Evolutionary conservation across 2,797 vertebrate genomes (phyloP).

Genomic region (Anableps anableps): DNA sequence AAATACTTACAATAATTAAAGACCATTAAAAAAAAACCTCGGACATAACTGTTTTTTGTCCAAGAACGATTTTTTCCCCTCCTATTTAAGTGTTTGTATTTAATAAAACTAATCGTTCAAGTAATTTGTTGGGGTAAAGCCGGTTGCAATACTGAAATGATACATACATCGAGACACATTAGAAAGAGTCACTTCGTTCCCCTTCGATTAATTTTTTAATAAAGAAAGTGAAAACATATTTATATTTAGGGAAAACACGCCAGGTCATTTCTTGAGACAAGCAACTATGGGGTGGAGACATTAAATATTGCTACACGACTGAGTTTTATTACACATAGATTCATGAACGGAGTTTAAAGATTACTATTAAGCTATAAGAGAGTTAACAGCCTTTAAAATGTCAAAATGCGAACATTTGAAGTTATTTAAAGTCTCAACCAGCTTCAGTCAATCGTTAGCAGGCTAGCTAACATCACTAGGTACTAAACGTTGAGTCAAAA

Average conservation of each 20-base stretch:
- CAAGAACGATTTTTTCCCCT: neutral
- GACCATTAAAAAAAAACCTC: neutral
- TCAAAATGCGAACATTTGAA: neutral
- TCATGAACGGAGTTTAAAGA: neutral
- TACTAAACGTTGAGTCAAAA: neutral
- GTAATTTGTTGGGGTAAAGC: neutral
- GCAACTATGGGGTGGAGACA: neutral
- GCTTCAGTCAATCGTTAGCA: slow-evolving; percentile 27
- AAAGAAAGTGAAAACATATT: neutral
- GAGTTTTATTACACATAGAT: neutral
- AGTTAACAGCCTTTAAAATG: neutral
- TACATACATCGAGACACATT: neutral
- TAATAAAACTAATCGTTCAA: neutral
- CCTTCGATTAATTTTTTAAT: neutral
- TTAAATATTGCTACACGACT: neutral
- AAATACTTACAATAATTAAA: neutral
- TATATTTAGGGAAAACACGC: neutral
- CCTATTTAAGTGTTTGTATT: neutral
- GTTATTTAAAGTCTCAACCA: neutral
- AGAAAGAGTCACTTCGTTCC: neutral
- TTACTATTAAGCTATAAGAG: neutral
- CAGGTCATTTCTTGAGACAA: neutral
- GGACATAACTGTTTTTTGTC: neutral
- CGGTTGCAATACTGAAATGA: neutral
- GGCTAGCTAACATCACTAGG: slow-evolving; percentile 28